A percentile compares a stretch with the other conserved stretches of the same genome.
Evolutionary conservation across 2,888 invertebrate genomes (phyloP).

Genomic region (Napeogenes sylphis): DNA sequence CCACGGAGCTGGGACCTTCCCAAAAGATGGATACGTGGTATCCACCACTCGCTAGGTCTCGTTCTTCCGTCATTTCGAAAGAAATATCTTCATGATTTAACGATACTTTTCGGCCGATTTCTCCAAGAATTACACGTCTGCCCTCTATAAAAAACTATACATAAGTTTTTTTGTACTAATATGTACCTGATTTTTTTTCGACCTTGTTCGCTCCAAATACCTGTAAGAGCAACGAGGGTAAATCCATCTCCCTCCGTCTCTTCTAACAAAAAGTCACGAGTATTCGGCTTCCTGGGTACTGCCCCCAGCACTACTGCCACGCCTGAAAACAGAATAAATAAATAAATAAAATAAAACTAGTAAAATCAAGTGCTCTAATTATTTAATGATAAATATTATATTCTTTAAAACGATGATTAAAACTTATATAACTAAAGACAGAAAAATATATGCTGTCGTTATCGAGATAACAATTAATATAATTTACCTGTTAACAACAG

Average conservation of each 20-base stretch:
- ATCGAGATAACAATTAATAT: no score
- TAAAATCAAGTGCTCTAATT: no score
- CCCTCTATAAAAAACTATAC: conserved; percentile 32
- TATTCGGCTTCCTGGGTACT: conserved; percentile 40
- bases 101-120: conserved; percentile 52
- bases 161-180: not conserved
- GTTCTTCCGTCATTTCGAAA: conserved; percentile 42
- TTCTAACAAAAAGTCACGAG: conserved; percentile 45
- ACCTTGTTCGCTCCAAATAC: conserved; percentile 34
- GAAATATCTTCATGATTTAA: conserved; percentile 45
- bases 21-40: conserved; percentile 53
- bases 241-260: conserved; percentile 48
- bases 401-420: not conserved
- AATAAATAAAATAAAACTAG: not conserved
- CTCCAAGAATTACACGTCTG: conserved; percentile 43
- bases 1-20: conserved; percentile 60
- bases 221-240: conserved; percentile 37
- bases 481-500: conserved; percentile 55
- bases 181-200: not conserved
- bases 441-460: no score
- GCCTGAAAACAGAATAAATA: conserved; percentile 38
- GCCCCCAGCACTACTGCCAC: conserved; percentile 51
- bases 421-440: not conserved
- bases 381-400: no score
- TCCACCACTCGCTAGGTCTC: conserved; percentile 48